These are phyloP conservation scores for Pyralis farinalis DNA, from an alignment of 2,888 invertebrate genomes.

Conservation along the genomic window DNA sequence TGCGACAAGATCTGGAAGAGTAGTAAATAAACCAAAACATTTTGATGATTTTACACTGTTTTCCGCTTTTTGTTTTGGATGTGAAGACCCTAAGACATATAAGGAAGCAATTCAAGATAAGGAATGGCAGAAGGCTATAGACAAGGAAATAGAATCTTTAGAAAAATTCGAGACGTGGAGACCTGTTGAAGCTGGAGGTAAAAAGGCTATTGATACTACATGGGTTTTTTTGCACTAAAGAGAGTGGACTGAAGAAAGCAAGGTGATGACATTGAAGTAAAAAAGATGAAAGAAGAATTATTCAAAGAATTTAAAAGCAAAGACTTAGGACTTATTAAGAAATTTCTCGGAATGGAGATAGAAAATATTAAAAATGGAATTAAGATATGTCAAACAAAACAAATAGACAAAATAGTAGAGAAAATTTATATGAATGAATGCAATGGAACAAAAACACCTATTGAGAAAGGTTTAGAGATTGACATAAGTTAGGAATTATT, in stretches of 20 bases:
- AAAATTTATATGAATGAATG: conserved; percentile 11
- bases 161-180: too few species aligned
- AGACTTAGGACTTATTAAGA: conserved; percentile 4
- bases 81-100: not conserved
- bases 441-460: conserved; percentile 5
- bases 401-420: conserved; percentile 8
- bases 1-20: not conserved
- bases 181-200: conserved; percentile 5
- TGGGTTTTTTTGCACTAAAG: conserved; percentile 22
- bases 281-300: not conserved
- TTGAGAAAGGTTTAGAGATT: not conserved
- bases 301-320: not conserved
- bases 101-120: too few species aligned
- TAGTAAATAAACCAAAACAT: not conserved
- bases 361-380: not conserved
- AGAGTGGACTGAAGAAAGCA: conserved; percentile 20
- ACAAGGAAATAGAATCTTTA: too few species aligned
- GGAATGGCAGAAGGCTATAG: too few species aligned
- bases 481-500: not conserved
- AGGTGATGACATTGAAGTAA: too few species aligned
- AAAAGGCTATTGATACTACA: conserved; percentile 19
- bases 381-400: conserved; percentile 4
- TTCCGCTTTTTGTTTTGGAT: not conserved
- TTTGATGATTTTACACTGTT: not conserved
- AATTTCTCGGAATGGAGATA: conserved; percentile 8